These are phyloP conservation scores for Otocyon megalotis DNA, from an alignment of 2,113 vertebrate species.

Conservation along the genomic window DNA sequence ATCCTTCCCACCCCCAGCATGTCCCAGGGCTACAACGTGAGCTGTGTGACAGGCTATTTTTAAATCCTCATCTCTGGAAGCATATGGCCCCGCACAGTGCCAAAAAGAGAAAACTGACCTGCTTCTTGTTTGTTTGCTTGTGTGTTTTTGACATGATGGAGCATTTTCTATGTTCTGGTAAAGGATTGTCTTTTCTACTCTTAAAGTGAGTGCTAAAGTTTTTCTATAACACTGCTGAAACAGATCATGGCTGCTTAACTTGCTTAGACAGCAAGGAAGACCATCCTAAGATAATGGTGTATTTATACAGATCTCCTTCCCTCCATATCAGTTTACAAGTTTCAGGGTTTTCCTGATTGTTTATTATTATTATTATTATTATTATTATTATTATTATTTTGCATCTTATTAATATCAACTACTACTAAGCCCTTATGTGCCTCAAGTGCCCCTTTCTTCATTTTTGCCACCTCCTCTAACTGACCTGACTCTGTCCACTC, in stretches of 20 bases:
- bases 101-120: conserved; percentile 75
- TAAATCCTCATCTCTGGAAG: conserved; percentile 78
- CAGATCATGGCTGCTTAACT: neutral
- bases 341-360: neutral
- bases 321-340: neutral
- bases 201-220: neutral
- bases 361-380: neutral
- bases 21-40: conserved; percentile 52
- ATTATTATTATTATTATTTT: neutral
- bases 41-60: conserved; percentile 80
- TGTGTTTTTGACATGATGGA: conserved; percentile 56
- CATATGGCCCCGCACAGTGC: conserved; percentile 77
- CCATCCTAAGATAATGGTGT: neutral
- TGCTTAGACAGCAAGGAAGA: neutral
- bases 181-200: conserved; percentile 10
- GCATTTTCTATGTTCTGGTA: conserved; percentile 17
- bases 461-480: neutral
- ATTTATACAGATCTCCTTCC: neutral
- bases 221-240: neutral
- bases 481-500: conserved; percentile 1
- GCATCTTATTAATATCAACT: neutral
- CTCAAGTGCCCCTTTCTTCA: neutral
- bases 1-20: conserved; percentile 44
- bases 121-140: conserved; percentile 64
- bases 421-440: neutral